Percentiles rank a stretch among this genome's conserved stretches.
These are phyloP conservation scores for Enteromius viviparus DNA, from an alignment of 2,797 vertebrate genomes.

Conservation along the genomic window DNA sequence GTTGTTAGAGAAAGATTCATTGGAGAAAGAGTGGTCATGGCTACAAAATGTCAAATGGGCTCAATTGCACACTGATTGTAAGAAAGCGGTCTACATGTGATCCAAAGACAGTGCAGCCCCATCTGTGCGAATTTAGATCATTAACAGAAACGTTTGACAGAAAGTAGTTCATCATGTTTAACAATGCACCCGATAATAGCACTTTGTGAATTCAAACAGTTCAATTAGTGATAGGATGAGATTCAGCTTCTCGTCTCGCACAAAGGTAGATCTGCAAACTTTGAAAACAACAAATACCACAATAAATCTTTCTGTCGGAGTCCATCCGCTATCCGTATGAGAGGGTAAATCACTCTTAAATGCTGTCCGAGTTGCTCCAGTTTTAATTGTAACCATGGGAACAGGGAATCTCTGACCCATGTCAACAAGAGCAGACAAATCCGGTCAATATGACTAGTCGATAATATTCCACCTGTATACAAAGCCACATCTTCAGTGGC, in stretches of 20 bases:
- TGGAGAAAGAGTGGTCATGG: slow-evolving; percentile 16
- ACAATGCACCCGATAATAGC: background rate
- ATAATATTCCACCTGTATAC: slow-evolving; percentile 52
- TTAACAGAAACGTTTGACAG: background rate
- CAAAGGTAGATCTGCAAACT: background rate
- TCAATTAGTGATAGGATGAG: background rate
- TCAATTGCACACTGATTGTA: slow-evolving; percentile 57
- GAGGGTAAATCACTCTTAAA: slow-evolving; percentile 48
- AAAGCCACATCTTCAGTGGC: slow-evolving; percentile 31
- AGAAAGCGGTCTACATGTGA: slow-evolving; percentile 25
- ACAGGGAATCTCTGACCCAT: slow-evolving; percentile 65
- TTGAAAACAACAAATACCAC: background rate
- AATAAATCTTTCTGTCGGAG: slow-evolving; percentile 45
- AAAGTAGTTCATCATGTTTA: slow-evolving; percentile 3
- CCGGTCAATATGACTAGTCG: slow-evolving; percentile 63
- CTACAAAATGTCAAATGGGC: slow-evolving; percentile 39
- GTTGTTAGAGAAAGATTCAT: slow-evolving; percentile 51
- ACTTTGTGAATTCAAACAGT: background rate
- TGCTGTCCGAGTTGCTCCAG: slow-evolving; percentile 51
- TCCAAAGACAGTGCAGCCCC: slow-evolving; percentile 28
- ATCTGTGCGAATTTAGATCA: background rate
- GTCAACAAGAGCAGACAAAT: slow-evolving; percentile 63
- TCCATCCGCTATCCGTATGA: slow-evolving; percentile 42
- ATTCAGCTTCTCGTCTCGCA: background rate
- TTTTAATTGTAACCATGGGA: slow-evolving; percentile 73